Conservation (phyloP, 1,140 invertebrate species). For the Dendrolimus kikuchii region DNA sequence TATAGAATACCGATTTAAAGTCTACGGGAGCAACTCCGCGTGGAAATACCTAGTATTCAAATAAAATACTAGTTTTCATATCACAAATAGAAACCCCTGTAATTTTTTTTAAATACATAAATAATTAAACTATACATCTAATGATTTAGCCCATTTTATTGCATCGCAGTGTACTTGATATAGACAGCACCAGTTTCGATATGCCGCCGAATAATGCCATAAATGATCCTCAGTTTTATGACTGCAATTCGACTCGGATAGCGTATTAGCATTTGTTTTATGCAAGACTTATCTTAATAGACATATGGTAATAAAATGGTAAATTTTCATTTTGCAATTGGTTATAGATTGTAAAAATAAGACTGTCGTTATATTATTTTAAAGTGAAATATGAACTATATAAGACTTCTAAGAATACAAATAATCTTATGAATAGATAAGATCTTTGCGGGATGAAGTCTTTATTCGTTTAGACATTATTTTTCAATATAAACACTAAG, state of each 20-base stretch:
- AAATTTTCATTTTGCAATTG: background rate
- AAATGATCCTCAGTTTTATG: conserved; percentile 64
- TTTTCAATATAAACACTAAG: no score
- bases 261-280: conserved; percentile 61
- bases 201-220: conserved; percentile 63
- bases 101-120: background rate
- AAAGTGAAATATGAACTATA: background rate
- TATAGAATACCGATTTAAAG: no score
- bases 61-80: no score
- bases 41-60: no score
- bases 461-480: no score
- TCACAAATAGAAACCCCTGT: no score
- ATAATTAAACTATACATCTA: background rate
- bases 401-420: background rate
- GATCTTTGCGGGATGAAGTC: background rate
- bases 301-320: conserved; percentile 18
- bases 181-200: conserved; percentile 53
- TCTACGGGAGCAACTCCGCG: no score
- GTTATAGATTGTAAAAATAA: no score
- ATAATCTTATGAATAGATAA: background rate
- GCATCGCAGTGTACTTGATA: conserved; percentile 43
- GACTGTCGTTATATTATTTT: no score
- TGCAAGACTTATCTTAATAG: conserved; percentile 52
- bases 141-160: conserved; percentile 16
- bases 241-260: conserved; percentile 57